phyloP scores from a whole-genome alignment of 2,113 vertebrate genomes.

The Prinia subflava region DNA sequence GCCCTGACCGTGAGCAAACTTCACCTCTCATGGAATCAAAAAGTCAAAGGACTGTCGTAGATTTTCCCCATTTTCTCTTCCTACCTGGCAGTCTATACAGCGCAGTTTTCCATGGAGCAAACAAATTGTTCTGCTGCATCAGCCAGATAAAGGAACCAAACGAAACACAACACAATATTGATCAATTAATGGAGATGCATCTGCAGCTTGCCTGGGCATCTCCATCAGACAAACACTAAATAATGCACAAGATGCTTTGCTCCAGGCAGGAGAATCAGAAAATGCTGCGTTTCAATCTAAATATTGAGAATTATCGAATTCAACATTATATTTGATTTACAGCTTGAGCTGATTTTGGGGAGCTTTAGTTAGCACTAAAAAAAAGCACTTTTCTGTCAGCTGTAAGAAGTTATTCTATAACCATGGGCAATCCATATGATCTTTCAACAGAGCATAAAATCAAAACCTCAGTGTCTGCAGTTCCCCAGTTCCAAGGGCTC shows the following conservation, averaged over 20 bases:
- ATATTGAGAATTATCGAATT: not conserved
- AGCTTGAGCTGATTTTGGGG: not conserved
- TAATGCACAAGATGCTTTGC: not conserved
- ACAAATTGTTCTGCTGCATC: not conserved
- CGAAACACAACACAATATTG: not conserved
- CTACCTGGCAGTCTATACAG: not conserved
- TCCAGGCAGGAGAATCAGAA: not conserved
- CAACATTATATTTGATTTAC: not conserved
- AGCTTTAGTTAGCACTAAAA: not conserved
- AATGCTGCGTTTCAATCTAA: not conserved
- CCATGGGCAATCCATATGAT: fast-evolving
- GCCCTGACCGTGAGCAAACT: not conserved
- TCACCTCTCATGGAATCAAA: not conserved
- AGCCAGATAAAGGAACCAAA: not conserved
- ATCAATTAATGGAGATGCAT: not conserved
- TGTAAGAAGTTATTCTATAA: not conserved
- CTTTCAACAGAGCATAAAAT: not conserved
- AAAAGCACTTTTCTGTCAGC: not conserved
- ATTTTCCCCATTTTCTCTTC: not conserved
- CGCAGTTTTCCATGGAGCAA: not conserved
- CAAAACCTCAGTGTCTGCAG: not conserved
- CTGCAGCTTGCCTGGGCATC: not conserved
- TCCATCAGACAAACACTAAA: not conserved
- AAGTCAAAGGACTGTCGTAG: not conserved
- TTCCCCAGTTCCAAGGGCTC: not conserved